These are phyloP conservation scores for Lasioglossum oenotherae DNA, from an alignment of 2,888 invertebrate species.

Conservation along the genomic window DNA sequence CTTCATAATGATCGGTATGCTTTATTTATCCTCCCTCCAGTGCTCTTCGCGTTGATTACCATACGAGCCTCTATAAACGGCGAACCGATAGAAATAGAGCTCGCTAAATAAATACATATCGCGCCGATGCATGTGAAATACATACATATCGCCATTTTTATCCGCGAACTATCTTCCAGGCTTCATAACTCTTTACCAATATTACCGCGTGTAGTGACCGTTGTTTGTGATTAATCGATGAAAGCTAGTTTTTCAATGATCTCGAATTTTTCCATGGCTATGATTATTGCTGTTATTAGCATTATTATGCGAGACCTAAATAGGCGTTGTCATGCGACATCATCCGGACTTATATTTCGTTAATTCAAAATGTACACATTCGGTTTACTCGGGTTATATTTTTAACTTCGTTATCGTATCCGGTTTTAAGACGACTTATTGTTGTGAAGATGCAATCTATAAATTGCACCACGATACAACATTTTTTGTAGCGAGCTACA, in stretches of 20 bases:
- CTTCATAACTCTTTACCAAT: not conserved
- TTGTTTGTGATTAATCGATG: not conserved
- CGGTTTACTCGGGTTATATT: not conserved
- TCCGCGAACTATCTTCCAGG: not conserved
- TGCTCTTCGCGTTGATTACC: not conserved
- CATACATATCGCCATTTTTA: not conserved
- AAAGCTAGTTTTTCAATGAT: not conserved
- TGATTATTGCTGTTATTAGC: not conserved
- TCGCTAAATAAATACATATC: slow-evolving; percentile 11
- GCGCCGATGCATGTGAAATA: slow-evolving; percentile 6
- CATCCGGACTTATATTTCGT: not conserved
- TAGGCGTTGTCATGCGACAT: not conserved
- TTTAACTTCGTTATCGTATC: not conserved
- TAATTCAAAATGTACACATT: not conserved
- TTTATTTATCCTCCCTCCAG: slow-evolving; percentile 35
- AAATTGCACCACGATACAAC: not conserved
- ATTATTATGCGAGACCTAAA: not conserved
- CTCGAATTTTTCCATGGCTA: not conserved
- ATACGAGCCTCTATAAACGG: not conserved
- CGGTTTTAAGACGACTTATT: not conserved
- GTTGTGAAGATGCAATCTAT: not conserved
- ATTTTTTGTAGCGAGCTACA: not conserved
- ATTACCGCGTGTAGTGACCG: not conserved
- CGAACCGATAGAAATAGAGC: slow-evolving; percentile 29
- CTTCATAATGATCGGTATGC: slow-evolving; percentile 15